A percentile compares a stretch with the other conserved stretches of the same genome.
Evolutionary conservation across 2,113 vertebrate species (phyloP).

Genomic region (Perca fluviatilis): DNA sequence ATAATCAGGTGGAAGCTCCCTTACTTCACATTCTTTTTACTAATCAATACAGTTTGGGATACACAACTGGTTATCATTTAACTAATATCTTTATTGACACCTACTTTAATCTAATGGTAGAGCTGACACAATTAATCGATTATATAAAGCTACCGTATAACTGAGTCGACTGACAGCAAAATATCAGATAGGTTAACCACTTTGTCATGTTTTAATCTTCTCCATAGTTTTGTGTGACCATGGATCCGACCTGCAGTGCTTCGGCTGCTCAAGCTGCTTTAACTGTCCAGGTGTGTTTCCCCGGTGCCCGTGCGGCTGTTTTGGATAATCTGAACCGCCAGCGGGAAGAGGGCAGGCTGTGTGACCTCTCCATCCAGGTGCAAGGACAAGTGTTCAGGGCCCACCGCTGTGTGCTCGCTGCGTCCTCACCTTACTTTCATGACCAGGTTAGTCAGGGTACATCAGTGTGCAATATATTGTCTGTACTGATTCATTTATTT

Average conservation of each 20-base stretch:
- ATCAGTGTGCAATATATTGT: not conserved
- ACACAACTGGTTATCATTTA: not conserved
- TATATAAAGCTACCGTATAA: not conserved
- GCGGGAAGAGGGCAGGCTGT: conserved; percentile 89
- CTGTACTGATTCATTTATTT: not conserved
- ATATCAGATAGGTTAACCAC: not conserved
- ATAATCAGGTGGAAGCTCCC: conserved; percentile 11
- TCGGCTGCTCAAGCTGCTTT: conserved; percentile 50
- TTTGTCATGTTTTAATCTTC: not conserved
- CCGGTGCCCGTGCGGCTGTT: conserved; percentile 86
- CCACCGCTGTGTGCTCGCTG: conserved; percentile 88
- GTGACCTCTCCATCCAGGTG: conserved; percentile 88
- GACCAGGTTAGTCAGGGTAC: conserved; percentile 84
- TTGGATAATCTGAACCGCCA: conserved; percentile 92
- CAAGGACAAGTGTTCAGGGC: conserved; percentile 88
- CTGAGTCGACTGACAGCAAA: not conserved
- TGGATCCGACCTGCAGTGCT: conserved; percentile 71
- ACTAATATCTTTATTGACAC: not conserved
- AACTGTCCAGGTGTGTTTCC: conserved; percentile 90
- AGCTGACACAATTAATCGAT: not conserved
- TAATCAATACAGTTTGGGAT: not conserved
- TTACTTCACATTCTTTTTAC: not conserved
- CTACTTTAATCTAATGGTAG: not conserved
- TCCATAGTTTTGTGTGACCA: conserved; percentile 28
- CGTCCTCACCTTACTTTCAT: conserved; percentile 89